phyloP scores from a whole-genome alignment of 2,113 vertebrate genomes.

The Halcyon senegalensis region DNA sequence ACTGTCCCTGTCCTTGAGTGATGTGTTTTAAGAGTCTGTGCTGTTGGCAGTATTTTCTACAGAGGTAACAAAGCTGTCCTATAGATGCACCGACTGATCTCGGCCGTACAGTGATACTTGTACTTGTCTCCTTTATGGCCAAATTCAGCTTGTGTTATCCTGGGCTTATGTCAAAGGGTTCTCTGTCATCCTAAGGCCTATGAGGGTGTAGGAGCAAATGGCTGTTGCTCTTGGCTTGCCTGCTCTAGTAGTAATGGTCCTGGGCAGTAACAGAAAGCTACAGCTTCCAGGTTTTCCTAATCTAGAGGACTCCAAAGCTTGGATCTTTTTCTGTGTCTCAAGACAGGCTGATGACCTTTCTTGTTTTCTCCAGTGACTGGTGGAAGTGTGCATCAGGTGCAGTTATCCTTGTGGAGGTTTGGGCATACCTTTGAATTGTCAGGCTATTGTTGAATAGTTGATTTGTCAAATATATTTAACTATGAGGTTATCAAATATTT shows the following conservation, averaged over 20 bases:
- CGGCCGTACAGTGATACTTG: neutral
- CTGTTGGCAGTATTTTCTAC: neutral
- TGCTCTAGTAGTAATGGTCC: neutral
- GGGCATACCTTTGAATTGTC: neutral
- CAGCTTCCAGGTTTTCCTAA: neutral
- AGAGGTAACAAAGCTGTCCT: neutral
- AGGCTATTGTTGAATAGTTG: neutral
- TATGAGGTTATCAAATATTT: neutral
- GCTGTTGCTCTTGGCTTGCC: neutral
- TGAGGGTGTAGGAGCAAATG: neutral
- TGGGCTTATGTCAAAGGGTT: neutral
- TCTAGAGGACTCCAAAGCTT: neutral
- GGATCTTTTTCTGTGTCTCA: neutral
- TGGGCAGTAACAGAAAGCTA: neutral
- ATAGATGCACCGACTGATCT: too few species aligned
- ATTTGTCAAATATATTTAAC: neutral
- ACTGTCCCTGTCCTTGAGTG: neutral
- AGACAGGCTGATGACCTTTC: neutral
- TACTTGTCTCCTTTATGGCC: neutral
- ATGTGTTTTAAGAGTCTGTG: neutral
- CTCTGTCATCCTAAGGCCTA: too few species aligned
- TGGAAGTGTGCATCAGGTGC: rapidly evolving
- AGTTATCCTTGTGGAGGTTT: too few species aligned
- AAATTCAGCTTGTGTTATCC: neutral
- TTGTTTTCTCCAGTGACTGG: neutral